phyloP scores from a whole-genome alignment of 2,888 invertebrate species.

The Agriopis leucophaearia region DNA sequence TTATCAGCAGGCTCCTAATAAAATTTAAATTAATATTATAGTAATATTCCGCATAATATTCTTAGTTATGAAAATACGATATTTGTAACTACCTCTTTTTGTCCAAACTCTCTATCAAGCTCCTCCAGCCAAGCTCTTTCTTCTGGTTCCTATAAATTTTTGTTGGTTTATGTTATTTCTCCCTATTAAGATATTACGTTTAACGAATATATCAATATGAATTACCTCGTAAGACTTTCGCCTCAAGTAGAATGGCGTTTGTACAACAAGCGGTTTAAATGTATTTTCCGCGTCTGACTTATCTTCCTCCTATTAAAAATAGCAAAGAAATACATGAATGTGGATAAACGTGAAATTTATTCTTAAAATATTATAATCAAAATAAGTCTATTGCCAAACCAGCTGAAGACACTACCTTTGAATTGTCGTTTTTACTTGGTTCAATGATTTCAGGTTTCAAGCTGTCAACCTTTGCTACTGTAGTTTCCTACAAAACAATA shows the following conservation, averaged over 20 bases:
- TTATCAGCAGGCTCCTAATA: constrained; percentile 35
- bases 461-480: constrained; percentile 33
- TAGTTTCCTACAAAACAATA: constrained; percentile 35
- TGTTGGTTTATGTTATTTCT: not conserved
- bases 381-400: not conserved
- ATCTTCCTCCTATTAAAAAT: constrained; percentile 58
- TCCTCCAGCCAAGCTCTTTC: constrained; percentile 38
- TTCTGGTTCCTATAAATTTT: constrained; percentile 44
- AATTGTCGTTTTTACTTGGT: constrained; percentile 25
- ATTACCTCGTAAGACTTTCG: constrained; percentile 64
- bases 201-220: constrained; percentile 19
- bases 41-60: constrained; percentile 1
- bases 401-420: constrained; percentile 35
- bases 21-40: constrained; percentile 16
- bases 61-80: not conserved
- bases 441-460: constrained; percentile 27
- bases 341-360: constrained; percentile 12
- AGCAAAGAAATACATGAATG: constrained; percentile 22
- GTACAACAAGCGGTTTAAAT: constrained; percentile 48
- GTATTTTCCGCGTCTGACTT: constrained; percentile 51
- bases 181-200: not conserved
- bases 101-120: constrained; percentile 29
- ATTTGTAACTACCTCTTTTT: constrained; percentile 30
- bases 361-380: not conserved
- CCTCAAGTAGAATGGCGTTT: constrained; percentile 60